Conservation (phyloP, 2,797 vertebrate genomes). For the Myotis findleyi region DNA sequence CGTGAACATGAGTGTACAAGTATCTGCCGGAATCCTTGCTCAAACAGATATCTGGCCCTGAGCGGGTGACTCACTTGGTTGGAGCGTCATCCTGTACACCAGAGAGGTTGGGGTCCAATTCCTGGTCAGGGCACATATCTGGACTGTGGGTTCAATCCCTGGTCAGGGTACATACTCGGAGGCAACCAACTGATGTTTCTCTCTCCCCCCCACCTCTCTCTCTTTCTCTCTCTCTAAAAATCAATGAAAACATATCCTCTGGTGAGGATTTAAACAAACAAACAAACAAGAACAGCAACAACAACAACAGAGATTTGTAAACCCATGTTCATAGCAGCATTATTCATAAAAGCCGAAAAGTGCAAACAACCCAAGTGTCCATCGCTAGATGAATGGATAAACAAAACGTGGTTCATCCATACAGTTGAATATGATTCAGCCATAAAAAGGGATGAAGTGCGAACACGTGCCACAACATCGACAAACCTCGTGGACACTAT, state of each 20-base stretch:
- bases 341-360: too few species aligned
- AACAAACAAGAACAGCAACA: not conserved
- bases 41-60: not conserved
- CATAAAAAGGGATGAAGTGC: not conserved
- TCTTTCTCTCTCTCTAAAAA: not conserved
- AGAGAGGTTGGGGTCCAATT: not conserved
- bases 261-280: not conserved
- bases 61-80: not conserved
- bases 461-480: accelerated
- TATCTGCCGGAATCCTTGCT: not conserved
- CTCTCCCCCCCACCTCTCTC: too few species aligned
- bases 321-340: not conserved
- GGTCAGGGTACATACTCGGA: too few species aligned
- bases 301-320: not conserved
- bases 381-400: accelerated
- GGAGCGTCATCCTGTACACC: not conserved
- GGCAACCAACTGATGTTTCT: not conserved
- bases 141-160: not conserved
- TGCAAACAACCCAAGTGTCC: not conserved
- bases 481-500: not conserved
- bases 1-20: not conserved
- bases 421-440: not conserved
- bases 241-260: not conserved
- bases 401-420: too few species aligned
- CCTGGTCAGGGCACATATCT: not conserved